Percentiles rank a stretch among this genome's conserved stretches.
phyloP scores from a whole-genome alignment of 2,113 vertebrate species.

The Anguilla japonica region DNA sequence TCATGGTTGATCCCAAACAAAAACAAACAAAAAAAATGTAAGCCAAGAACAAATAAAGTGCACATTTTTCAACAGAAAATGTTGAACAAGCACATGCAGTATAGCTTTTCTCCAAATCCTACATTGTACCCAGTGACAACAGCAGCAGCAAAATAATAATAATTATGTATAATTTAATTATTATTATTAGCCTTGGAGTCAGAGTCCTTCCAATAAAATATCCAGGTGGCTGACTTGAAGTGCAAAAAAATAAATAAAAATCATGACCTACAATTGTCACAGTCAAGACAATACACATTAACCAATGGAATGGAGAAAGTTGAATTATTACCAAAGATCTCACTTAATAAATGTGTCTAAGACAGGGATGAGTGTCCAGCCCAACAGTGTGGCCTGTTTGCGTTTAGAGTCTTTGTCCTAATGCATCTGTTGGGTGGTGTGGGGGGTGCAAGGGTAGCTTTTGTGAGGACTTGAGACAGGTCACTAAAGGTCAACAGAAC shows the following conservation, averaged over 20 bases:
- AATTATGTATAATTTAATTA: too few species aligned
- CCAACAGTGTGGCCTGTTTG: not conserved
- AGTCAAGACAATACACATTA: conserved; percentile 12
- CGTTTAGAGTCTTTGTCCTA: not conserved
- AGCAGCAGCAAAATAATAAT: not conserved
- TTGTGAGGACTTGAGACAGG: conserved; percentile 15
- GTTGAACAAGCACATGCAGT: not conserved
- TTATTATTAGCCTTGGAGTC: not conserved
- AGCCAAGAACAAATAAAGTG: too few species aligned
- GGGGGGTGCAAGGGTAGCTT: not conserved
- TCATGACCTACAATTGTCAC: not conserved
- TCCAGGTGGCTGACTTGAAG: not conserved
- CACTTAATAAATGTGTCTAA: not conserved
- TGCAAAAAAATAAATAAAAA: too few species aligned
- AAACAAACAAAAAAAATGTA: too few species aligned
- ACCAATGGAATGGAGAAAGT: not conserved
- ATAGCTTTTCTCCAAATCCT: too few species aligned
- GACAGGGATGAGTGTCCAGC: not conserved
- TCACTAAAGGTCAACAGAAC: conserved; percentile 29
- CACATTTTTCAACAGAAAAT: not conserved
- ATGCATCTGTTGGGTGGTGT: not conserved
- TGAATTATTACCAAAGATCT: conserved; percentile 4
- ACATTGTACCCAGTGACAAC: not conserved
- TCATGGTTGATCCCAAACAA: too few species aligned
- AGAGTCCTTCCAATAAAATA: not conserved